Conservation (phyloP, 1,140 invertebrate species). For the Diorhabda sublineata region DNA sequence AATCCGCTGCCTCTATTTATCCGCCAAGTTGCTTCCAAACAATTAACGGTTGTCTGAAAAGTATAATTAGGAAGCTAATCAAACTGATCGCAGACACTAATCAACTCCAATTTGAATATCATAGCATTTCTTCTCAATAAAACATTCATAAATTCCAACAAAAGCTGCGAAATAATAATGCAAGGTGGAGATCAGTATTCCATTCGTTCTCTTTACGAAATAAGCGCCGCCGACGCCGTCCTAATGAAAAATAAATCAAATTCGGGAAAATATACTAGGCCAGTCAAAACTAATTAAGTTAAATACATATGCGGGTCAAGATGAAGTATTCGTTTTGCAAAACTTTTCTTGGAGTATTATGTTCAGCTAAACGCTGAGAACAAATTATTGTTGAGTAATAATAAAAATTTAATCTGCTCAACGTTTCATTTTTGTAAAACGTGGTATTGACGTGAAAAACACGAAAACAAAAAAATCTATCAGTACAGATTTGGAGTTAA, state of each 20-base stretch:
- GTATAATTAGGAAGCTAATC: background rate
- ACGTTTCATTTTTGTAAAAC: too few species aligned
- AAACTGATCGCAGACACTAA: background rate
- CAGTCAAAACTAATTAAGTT: background rate
- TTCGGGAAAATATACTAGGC: background rate
- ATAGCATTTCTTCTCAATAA: background rate
- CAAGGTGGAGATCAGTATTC: background rate
- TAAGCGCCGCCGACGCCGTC: background rate
- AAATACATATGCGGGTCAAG: too few species aligned
- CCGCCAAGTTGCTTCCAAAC: background rate
- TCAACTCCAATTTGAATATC: conserved; percentile 1
- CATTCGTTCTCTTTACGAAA: background rate
- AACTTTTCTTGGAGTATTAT: too few species aligned
- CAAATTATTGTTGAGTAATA: too few species aligned
- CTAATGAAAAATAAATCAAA: conserved; percentile 14
- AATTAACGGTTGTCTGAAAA: background rate
- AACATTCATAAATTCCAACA: conserved; percentile 10
- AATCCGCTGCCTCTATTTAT: background rate
- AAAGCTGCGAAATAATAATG: conserved; percentile 6
- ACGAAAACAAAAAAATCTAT: too few species aligned
- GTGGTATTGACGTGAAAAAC: too few species aligned
- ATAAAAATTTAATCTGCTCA: too few species aligned
- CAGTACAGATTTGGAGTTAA: too few species aligned
- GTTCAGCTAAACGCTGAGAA: too few species aligned
- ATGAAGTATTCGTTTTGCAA: too few species aligned